phyloP scores from a whole-genome alignment of 2,888 invertebrate genomes.

The Ormyrus pomaceus region DNA sequence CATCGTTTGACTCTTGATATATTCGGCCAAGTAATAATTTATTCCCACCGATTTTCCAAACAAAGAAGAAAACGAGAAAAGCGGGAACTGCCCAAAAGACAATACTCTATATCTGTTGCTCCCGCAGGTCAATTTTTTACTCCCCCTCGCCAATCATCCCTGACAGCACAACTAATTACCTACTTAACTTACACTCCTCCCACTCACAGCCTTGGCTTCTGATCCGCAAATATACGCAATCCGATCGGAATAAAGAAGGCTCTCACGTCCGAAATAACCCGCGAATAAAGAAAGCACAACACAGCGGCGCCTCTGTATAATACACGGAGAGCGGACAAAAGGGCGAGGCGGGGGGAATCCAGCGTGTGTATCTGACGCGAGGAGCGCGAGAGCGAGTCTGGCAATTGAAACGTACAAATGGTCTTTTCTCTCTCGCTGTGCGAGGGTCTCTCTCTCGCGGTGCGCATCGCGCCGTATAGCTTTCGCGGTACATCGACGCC shows the following conservation, averaged over 20 bases:
- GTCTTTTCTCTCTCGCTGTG: not conserved
- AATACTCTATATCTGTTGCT: no score
- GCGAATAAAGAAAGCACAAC: constrained; percentile 14
- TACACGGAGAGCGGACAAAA: not conserved
- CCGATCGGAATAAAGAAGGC: not conserved
- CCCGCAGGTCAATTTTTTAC: no score
- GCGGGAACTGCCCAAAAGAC: no score
- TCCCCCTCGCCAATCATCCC: no score
- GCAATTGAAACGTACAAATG: constrained; percentile 38
- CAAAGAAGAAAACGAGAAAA: no score
- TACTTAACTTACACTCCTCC: no score
- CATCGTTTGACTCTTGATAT: no score
- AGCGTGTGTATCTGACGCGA: constrained; percentile 25
- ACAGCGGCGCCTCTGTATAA: not conserved
- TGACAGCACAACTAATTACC: no score
- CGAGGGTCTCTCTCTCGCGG: not conserved
- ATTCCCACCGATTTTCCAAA: no score
- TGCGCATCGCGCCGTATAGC: not conserved
- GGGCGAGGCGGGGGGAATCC: not conserved
- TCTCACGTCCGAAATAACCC: not conserved
- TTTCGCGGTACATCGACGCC: not conserved
- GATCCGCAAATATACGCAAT: not conserved
- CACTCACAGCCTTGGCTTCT: not conserved
- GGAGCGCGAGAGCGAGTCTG: not conserved
- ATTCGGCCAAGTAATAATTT: no score